Base-by-base conservation (phyloP, 2,888 invertebrate species). In the Pterobdella sp. region DNA sequence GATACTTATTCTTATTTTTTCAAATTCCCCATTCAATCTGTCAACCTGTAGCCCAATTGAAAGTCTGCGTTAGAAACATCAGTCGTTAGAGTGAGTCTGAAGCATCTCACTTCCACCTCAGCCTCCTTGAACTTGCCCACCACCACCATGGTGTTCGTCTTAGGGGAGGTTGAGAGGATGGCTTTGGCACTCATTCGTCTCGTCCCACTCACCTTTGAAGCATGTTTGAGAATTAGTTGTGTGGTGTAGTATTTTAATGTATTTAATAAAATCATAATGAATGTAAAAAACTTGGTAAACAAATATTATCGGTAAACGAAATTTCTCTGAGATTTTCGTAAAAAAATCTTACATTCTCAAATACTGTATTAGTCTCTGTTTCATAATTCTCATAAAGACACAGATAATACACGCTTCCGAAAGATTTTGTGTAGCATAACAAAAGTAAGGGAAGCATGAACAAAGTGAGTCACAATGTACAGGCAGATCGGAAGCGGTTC, bases 11-110 rank as follows among this genome's bases (percentile, higher is more conserved):
- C n/a, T n/a, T n/a, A n/a, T n/a, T n/a, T n/a, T n/a, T n/a, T n/a
- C n/a, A n/a, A n/a, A n/a, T n/a, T n/a, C n/a, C n/a, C n/a, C n/a
- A n/a, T n/a, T n/a, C n/a, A n/a, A n/a, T n/a, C n/a, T n/a, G n/a
- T n/a, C n/a, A n/a, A 22, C 60, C 60, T 90, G 86, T 92, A 92
- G 69, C 92, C 92, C 89, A 91, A 90, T 85, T 91, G 91, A 86
- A 91, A 91, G 85, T 92, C 92, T 70, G 91, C 89, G 80, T 90
- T 89, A 67, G 90, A 90, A 80, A 92, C 91, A 84, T 91, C 90
- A 75, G 91, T 91, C 75, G 91, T 91, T 81, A 92, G 87, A 84
- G 89, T 89, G 82, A 91, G 85, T 70, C 79, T 77, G 76, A 82
- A 83, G 75, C 82, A 81, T 1, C 80, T 79, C 31, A 52, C 52